Base-by-base conservation (phyloP, 2,113 vertebrate genomes). In the Gavialis gangeticus region DNA sequence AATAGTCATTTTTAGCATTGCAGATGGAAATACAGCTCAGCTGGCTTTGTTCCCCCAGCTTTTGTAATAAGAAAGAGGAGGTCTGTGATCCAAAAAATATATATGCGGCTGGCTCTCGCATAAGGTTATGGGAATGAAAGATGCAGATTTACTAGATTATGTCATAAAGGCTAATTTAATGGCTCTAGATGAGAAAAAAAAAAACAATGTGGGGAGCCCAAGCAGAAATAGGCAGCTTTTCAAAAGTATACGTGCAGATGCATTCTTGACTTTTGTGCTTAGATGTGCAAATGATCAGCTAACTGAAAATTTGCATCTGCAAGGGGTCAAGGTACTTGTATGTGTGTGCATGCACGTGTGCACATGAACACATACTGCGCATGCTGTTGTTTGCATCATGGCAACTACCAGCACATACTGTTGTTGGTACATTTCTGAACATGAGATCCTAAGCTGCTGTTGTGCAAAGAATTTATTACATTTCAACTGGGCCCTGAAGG, bases 181-280 rank as follows among this genome's bases (percentile, higher is more conserved):
- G 0, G 0, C 46, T 55, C 2, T 1, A 1, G 67, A 16, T 59
- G 63, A 34, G 77, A 91, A 16, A 0, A 46, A 0, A 76, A 25
- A 37, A 46, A 0, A 76, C 22, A 37, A 54, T 67, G 0, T 0
- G 79, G 56, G 60, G 22, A 22, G 54, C 59, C 80, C 37, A n/a
- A 71, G 60, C 21, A 4, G 67, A 28, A 37, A 75, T 10, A 63
- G 55, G 18, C 46, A 84, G 28, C 12, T 89, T 57, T 88, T 60
- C 10, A 63, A 2, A 2, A 0, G 27, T 12, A 27, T 18, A 21
- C 71, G 66, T 78, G 13, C 89, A 59, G 78, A 27, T 25, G 66
- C 19, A 22, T 78, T 67, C 78, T 54, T 27, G 28, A 57, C 1
- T 54, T 37, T 75, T 2, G 0, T 3, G 5, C n/a, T 80, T 58